Base-by-base conservation (phyloP, 2,797 vertebrate species). In the Astyanax mexicanus region DNA sequence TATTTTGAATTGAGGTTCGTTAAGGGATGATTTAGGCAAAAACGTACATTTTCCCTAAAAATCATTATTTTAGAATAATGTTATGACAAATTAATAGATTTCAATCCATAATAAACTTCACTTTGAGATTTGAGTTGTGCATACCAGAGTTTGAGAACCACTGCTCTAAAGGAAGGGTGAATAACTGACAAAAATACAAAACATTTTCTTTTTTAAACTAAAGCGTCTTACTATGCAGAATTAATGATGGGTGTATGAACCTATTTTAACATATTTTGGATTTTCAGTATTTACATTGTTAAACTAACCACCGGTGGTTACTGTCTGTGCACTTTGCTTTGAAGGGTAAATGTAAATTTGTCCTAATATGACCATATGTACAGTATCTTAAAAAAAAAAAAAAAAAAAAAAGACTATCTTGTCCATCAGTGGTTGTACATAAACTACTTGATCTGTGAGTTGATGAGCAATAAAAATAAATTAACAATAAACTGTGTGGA, bases 151-250 rank as follows among this genome's bases (percentile, higher is more conserved):
- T n/a, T n/a, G n/a, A n/a, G n/a, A n/a, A n/a, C n/a, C n/a, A n/a
- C n/a, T n/a, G n/a, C n/a, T n/a, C n/a, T n/a, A n/a, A n/a, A n/a
- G n/a, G n/a, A n/a, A n/a, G n/a, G n/a, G n/a, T n/a, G n/a, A n/a
- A n/a, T n/a, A n/a, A n/a, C n/a, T n/a, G n/a, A n/a, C n/a, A n/a
- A n/a, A n/a, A n/a, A n/a, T n/a, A n/a, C n/a, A n/a, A n/a, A n/a
- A n/a, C n/a, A n/a, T n/a, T n/a, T n/a, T n/a, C n/a, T n/a, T n/a
- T n/a, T n/a, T n/a, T n/a, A n/a, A n/a, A 11, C n/a, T n/a, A n/a
- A 55, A 61, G 75, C 47, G 40, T 68, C 49, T 73, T 68, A 72
- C 70, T 73, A 78, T 78, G 62, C 77, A 69, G 66, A 49, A 67
- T 32, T 72, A 57, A 44, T 19, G 70, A 49, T 42, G 44, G 60